Percentiles rank a stretch among this genome's conserved stretches.
Conservation (phyloP, 2,797 vertebrate genomes). For the Etheostoma perlongum region DNA sequence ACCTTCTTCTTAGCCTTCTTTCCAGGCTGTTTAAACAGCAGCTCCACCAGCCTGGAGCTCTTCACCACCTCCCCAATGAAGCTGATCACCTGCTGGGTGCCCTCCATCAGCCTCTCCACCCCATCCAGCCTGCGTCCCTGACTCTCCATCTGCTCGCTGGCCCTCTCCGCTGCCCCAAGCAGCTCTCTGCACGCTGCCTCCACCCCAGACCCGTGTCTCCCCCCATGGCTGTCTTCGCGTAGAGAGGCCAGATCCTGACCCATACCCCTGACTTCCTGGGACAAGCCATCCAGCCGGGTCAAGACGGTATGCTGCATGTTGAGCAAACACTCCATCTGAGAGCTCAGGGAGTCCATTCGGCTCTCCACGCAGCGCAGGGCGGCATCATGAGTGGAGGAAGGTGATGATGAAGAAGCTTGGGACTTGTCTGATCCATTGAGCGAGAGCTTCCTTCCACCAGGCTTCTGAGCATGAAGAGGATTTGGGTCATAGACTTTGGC, state of each 20-base stretch:
- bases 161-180: slow-evolving; percentile 76
- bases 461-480: slow-evolving; percentile 83
- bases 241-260: slow-evolving; percentile 79
- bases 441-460: slow-evolving; percentile 70
- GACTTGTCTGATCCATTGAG: slow-evolving; percentile 68
- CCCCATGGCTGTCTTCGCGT: slow-evolving; percentile 46
- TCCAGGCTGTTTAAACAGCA: slow-evolving; percentile 71
- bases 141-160: slow-evolving; percentile 76
- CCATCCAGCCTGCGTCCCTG: slow-evolving; percentile 87
- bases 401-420: slow-evolving; percentile 47
- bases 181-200: slow-evolving; percentile 80
- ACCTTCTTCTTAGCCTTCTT: slow-evolving; percentile 76
- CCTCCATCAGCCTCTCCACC: slow-evolving; percentile 86
- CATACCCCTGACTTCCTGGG: slow-evolving; percentile 83
- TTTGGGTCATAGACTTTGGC: slow-evolving; percentile 89
- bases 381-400: slow-evolving; percentile 42
- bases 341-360: slow-evolving; percentile 85
- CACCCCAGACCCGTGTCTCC: slow-evolving; percentile 59
- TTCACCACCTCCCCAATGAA: slow-evolving; percentile 87
- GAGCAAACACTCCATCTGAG: slow-evolving; percentile 88
- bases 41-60: slow-evolving; percentile 81
- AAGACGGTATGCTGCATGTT: slow-evolving; percentile 86
- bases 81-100: slow-evolving; percentile 86
- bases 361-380: slow-evolving; percentile 75
- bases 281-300: slow-evolving; percentile 84